A percentile compares a stretch with the other conserved stretches of the same genome.
These are phyloP conservation scores for Falco peregrinus DNA, from an alignment of 2,797 vertebrate genomes.

Conservation along the genomic window DNA sequence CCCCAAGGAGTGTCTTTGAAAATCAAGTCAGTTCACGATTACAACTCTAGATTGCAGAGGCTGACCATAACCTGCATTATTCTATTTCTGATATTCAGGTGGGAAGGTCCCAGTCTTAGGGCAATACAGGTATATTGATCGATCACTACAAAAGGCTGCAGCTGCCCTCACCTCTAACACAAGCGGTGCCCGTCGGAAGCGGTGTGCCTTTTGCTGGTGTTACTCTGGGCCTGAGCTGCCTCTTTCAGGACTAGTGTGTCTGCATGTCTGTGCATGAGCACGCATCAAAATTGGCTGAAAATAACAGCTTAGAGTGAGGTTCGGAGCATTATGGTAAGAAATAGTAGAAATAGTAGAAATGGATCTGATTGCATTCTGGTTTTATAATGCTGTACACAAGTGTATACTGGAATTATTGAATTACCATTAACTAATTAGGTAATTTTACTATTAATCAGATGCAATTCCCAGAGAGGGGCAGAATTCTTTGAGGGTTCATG, in stretches of 20 bases:
- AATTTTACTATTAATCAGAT: too few relatives aligned
- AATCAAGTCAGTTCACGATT: slow-evolving; percentile 88
- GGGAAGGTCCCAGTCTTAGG: neutral
- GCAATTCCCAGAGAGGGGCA: neutral
- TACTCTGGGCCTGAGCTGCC: neutral
- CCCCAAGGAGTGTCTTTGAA: slow-evolving; percentile 97
- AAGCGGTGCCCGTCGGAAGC: neutral
- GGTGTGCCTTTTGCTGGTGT: neutral
- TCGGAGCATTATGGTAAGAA: neutral
- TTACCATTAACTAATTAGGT: neutral
- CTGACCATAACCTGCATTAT: neutral
- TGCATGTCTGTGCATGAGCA: too few relatives aligned
- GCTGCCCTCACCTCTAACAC: neutral
- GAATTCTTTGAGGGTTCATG: neutral
- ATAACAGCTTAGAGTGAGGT: neutral
- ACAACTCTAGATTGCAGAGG: neutral
- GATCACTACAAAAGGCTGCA: neutral
- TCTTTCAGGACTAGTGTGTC: neutral
- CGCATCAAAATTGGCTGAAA: neutral
- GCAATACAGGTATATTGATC: neutral
- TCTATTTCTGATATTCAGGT: neutral
- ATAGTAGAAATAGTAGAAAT: neutral
- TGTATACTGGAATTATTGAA: neutral
- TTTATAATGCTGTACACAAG: neutral
- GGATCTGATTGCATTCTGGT: neutral